Conservation (phyloP, 2,113 vertebrate species). For the Neolamprologus tretocephalus region DNA sequence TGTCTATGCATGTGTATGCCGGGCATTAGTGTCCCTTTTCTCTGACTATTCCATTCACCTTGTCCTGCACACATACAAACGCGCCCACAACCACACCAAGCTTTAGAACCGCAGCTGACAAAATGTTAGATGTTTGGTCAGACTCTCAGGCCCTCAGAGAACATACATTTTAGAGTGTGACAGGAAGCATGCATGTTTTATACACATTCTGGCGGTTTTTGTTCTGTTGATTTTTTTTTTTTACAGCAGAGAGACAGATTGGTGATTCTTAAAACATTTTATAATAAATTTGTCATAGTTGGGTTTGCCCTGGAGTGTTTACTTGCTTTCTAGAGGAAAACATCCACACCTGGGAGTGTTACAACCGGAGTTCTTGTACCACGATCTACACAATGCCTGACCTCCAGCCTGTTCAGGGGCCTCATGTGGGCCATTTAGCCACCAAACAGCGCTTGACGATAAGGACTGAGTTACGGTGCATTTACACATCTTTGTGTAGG, state of each 20-base stretch:
- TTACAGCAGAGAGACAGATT: not conserved
- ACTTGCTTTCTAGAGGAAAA: not conserved
- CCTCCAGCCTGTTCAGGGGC: not conserved
- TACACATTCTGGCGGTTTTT: not conserved
- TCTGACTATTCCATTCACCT: constrained; percentile 16
- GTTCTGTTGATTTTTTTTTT: not conserved
- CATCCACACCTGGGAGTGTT: not conserved
- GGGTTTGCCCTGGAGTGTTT: not conserved
- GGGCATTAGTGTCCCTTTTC: not conserved
- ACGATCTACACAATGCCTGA: not conserved
- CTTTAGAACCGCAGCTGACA: not conserved
- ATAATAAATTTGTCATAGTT: not conserved
- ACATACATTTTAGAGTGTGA: not conserved
- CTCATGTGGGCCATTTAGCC: not conserved
- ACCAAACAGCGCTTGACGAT: not conserved
- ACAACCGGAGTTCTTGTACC: not conserved
- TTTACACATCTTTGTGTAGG: not conserved
- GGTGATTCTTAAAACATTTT: not conserved
- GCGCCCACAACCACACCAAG: fast-evolving
- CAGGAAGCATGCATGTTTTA: not conserved
- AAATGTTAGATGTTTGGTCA: not conserved
- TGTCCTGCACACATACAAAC: not conserved
- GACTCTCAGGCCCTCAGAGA: not conserved
- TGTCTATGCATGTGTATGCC: not conserved
- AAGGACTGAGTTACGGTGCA: not conserved